These are phyloP conservation scores for Numida meleagris DNA, from an alignment of 2,113 vertebrate genomes.

Conservation along the genomic window DNA sequence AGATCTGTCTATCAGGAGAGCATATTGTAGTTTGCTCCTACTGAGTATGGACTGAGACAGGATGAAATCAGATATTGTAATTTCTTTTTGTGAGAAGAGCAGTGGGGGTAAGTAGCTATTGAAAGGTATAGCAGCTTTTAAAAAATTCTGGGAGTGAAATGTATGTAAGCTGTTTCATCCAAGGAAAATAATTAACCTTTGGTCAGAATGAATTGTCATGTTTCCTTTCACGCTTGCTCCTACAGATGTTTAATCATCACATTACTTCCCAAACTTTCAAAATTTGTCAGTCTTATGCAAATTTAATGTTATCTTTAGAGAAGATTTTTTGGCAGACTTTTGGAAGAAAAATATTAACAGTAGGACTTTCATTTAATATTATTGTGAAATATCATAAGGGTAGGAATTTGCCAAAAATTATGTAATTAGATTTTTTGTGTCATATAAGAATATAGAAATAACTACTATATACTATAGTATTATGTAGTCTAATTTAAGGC, in stretches of 20 bases:
- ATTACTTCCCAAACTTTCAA: not conserved
- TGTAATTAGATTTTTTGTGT: not conserved
- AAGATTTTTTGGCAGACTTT: not conserved
- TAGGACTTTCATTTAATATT: not conserved
- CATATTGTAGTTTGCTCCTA: not conserved
- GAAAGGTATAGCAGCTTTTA: not conserved
- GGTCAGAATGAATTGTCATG: not conserved
- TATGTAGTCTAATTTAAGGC: not conserved
- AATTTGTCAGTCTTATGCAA: not conserved
- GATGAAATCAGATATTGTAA: not conserved
- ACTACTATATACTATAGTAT: not conserved
- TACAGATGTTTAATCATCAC: not conserved
- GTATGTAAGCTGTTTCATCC: not conserved
- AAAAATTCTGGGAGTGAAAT: not conserved
- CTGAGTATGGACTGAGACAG: not conserved
- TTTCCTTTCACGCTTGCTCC: not conserved
- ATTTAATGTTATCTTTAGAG: not conserved
- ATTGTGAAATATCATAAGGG: not conserved
- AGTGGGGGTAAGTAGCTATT: not conserved
- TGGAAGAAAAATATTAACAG: not conserved
- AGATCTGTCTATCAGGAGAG: not conserved
- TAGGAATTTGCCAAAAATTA: not conserved
- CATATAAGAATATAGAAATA: not conserved
- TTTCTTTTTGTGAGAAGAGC: not conserved
- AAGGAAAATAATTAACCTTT: not conserved